Conservation (phyloP, 2,797 vertebrate species). For the Manis crassicaudata region DNA sequence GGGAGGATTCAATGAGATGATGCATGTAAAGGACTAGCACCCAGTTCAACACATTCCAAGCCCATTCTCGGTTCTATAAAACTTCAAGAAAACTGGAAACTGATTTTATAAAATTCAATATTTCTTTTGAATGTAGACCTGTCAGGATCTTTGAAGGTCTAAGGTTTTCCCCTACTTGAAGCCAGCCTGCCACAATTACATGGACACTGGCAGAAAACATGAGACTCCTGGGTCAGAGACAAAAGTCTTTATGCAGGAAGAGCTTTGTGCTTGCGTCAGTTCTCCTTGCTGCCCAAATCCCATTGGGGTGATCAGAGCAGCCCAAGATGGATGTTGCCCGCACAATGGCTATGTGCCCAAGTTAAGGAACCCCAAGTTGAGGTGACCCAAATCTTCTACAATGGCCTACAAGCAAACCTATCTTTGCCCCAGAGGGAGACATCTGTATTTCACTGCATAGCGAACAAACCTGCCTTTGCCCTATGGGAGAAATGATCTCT, state of each 20-base stretch:
- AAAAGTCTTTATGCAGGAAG: background rate
- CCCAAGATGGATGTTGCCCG: background rate
- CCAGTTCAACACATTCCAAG: background rate
- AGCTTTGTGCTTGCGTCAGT: background rate
- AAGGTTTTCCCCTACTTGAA: background rate
- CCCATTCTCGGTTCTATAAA: background rate
- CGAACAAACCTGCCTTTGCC: background rate
- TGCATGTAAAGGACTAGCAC: background rate
- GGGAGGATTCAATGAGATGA: background rate
- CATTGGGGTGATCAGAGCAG: background rate
- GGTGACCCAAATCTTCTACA: background rate
- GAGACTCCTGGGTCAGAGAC: background rate
- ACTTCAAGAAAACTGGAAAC: background rate
- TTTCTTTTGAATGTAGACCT: constrained; percentile 32
- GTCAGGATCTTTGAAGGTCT: background rate
- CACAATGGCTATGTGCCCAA: background rate
- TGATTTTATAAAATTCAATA: background rate
- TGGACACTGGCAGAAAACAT: background rate
- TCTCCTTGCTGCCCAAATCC: background rate
- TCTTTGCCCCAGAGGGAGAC: background rate
- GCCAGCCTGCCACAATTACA: background rate
- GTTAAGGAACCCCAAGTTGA: background rate
- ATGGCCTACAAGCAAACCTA: background rate
- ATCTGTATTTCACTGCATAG: background rate
- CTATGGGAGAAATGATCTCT: background rate